These are phyloP conservation scores for Drosophila prostipennis DNA, from an alignment of 2,888 invertebrate species.

Conservation along the genomic window DNA sequence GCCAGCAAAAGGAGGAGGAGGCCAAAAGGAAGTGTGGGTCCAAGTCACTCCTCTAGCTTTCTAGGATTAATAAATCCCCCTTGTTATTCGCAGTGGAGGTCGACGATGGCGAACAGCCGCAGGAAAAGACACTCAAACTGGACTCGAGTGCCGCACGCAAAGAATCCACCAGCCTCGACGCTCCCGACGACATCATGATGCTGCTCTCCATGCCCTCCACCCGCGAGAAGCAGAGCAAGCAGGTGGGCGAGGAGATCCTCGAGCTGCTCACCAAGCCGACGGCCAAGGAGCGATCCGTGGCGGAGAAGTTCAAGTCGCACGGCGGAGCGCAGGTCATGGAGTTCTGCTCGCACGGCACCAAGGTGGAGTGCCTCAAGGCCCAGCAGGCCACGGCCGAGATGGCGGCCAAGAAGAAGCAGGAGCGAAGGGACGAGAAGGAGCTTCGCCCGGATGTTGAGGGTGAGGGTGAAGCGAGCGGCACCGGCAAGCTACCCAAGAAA, in stretches of 20 bases:
- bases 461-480: constrained; percentile 15
- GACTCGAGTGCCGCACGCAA: constrained; percentile 68
- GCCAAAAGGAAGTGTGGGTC: constrained; percentile 85
- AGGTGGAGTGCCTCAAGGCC: constrained; percentile 91
- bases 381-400: constrained; percentile 84
- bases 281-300: constrained; percentile 97
- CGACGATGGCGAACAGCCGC: constrained; percentile 65
- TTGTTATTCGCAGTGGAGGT: too few relatives aligned
- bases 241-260: constrained; percentile 97
- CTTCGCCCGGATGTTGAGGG: constrained; percentile 31
- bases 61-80: too few relatives aligned
- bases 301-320: constrained; percentile 97
- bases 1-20: constrained; percentile 82
- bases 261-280: constrained; percentile 97
- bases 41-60: neutral
- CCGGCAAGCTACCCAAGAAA: constrained; percentile 42
- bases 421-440: constrained; percentile 65
- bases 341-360: constrained; percentile 98
- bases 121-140: constrained; percentile 68
- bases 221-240: constrained; percentile 97
- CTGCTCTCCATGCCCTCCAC: constrained; percentile 89
- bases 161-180: constrained; percentile 81
- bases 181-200: constrained; percentile 89
- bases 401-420: constrained; percentile 81
- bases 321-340: constrained; percentile 97